Evolutionary conservation across 2,797 vertebrate genomes (phyloP), one percentile per base, ranked within the genome.

Genomic region (Pelochelys cantorii): DNA sequence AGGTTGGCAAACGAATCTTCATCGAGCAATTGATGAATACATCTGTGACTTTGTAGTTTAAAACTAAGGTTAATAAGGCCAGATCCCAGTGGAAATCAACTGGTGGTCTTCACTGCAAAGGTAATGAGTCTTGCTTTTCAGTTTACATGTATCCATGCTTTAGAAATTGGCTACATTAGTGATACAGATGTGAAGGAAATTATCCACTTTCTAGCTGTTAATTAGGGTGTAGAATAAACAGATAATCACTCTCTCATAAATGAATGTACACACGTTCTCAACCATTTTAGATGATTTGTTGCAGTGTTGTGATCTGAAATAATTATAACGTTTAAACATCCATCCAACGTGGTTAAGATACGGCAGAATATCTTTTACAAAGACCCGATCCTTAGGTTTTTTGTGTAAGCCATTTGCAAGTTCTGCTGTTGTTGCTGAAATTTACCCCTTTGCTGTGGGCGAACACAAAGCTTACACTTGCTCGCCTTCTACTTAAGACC

Each of bases 41-140:
- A 95, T 95, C 93, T 97, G 95, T 97, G 95, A 94, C 95, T 97
- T 96, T 82, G 94, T 97, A 94, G 97, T 97, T 96, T 97, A 92
- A 94, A 95, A 81, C 87, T 93, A 71, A 95, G 96, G 96, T 94
- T 97, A 97, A 97, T 96, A 96, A 95, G 95, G 95, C 86, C 78
- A 74, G 52, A 86, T 93, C 94, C 94, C 89, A 86, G 56, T 93
- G 91, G 97, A 95, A 95, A 92, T 96, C 90, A 84, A 92, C 93
- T 79, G 88, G 95, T 95, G 88, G 95, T 84, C 93, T 96, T 92
- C 94, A 89, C 59, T 92, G 55, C 29, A 75, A 23, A 93, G 65
- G 89, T 95, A 95, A 96, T 94, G 92, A 97, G 88, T 71, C 88
- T 96, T 83, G 27, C 81, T 93, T 90, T 95, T 37, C 78, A 81